Percentiles rank a stretch among this genome's conserved stretches.
phyloP scores from a whole-genome alignment of 2,888 invertebrate genomes.

The Eutolmus rufibarbis region DNA sequence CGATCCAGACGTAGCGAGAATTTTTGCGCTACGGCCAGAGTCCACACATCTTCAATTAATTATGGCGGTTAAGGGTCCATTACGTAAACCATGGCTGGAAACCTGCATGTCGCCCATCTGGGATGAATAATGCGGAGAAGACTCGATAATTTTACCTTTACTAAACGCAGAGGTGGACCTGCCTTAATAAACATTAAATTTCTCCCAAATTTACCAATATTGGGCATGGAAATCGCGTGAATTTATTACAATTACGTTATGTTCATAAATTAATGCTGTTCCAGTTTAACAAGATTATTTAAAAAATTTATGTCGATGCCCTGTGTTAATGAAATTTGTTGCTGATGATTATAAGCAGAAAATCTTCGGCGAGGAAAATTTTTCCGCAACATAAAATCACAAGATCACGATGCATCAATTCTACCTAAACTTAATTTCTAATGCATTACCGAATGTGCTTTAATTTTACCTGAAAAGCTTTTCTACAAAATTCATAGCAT shows the following conservation, averaged over 20 bases:
- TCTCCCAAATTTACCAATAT: neutral
- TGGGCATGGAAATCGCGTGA: neutral
- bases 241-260: neutral
- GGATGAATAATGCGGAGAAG: neutral
- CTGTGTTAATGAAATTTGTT: neutral
- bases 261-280: neutral
- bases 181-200: neutral
- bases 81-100: neutral
- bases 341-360: neutral
- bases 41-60: constrained; percentile 17
- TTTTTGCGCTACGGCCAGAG: neutral
- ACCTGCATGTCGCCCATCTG: neutral
- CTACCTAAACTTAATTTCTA: neutral
- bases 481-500: neutral
- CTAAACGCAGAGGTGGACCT: neutral
- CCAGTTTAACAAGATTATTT: neutral
- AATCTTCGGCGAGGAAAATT: neutral
- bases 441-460: neutral
- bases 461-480: neutral
- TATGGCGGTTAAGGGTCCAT: neutral
- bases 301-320: neutral
- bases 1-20: constrained; percentile 2
- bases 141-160: neutral
- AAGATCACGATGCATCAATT: neutral
- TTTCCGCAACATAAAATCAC: neutral